A percentile compares a stretch with the other conserved stretches of the same genome.
Evolutionary conservation across 2,113 vertebrate species (phyloP).

Genomic region (Clupea harengus): DNA sequence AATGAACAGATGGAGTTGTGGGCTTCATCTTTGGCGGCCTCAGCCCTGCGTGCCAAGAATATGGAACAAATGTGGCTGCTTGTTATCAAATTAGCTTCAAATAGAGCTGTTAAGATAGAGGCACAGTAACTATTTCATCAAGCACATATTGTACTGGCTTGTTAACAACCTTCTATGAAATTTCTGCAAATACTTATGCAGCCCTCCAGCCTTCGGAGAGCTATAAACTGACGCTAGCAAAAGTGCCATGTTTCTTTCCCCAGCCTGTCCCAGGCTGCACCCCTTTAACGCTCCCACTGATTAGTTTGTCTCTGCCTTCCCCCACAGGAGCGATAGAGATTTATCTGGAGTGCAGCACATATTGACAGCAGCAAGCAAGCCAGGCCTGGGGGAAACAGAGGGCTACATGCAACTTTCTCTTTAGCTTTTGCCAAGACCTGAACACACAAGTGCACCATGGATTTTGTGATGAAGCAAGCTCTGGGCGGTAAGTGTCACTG

Average conservation of each 20-base stretch:
- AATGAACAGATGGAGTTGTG: background rate
- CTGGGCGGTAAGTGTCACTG: conserved; percentile 78
- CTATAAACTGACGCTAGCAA: background rate
- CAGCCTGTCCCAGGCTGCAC: background rate
- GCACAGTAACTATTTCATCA: background rate
- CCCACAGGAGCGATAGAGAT: conserved; percentile 13
- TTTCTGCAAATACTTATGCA: background rate
- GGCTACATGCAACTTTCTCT: conserved; percentile 61
- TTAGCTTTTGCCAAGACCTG: conserved; percentile 50
- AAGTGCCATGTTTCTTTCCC: background rate
- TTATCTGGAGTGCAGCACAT: conserved; percentile 1
- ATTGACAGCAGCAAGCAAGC: conserved; percentile 29
- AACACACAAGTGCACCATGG: conserved; percentile 70
- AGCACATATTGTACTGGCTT: background rate
- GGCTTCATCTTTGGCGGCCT: background rate
- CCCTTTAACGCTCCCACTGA: background rate
- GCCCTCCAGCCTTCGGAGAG: background rate
- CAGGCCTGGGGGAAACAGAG: conserved; percentile 27
- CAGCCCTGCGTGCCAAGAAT: background rate
- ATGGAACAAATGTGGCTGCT: background rate
- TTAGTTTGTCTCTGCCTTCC: conserved; percentile 7
- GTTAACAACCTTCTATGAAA: background rate
- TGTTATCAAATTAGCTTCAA: background rate
- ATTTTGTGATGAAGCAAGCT: conserved; percentile 94
- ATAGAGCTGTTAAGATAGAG: background rate